A percentile compares a stretch with the other conserved stretches of the same genome.
phyloP scores from a whole-genome alignment of 2,113 vertebrate genomes.

The Alligator mississippiensis region DNA sequence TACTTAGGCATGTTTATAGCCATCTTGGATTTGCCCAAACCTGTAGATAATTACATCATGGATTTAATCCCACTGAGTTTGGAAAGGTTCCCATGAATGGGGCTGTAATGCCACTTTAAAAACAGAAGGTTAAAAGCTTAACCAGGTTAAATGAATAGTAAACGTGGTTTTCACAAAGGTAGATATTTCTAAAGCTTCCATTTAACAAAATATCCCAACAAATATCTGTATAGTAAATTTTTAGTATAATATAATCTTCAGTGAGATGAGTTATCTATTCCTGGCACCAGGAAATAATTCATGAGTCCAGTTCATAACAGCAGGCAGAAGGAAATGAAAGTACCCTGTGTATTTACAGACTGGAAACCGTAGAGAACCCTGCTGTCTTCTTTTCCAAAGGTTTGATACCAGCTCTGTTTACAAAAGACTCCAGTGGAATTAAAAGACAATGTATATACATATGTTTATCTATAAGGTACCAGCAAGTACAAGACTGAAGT shows the following conservation, averaged over 20 bases:
- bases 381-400: not conserved
- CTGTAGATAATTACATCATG: constrained; percentile 11
- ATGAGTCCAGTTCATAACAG: fast-evolving
- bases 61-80: constrained; percentile 35
- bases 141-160: not conserved
- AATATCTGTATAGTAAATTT: not conserved
- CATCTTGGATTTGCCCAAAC: too few relatives aligned
- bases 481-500: not conserved
- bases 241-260: not conserved
- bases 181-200: not conserved
- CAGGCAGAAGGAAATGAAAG: not conserved
- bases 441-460: not conserved
- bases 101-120: not conserved
- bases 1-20: too few relatives aligned
- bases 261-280: not conserved
- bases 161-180: not conserved
- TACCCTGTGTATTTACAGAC: not conserved
- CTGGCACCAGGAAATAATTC: not conserved
- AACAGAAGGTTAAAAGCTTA: not conserved
- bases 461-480: not conserved
- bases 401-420: not conserved
- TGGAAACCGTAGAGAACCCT: not conserved
- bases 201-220: not conserved
- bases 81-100: constrained; percentile 7
- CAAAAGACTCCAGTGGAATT: not conserved